A percentile compares a stretch with the other conserved stretches of the same genome.
These are phyloP conservation scores for Hydropotes inermis DNA, from an alignment of 2,113 vertebrate genomes.

Conservation along the genomic window DNA sequence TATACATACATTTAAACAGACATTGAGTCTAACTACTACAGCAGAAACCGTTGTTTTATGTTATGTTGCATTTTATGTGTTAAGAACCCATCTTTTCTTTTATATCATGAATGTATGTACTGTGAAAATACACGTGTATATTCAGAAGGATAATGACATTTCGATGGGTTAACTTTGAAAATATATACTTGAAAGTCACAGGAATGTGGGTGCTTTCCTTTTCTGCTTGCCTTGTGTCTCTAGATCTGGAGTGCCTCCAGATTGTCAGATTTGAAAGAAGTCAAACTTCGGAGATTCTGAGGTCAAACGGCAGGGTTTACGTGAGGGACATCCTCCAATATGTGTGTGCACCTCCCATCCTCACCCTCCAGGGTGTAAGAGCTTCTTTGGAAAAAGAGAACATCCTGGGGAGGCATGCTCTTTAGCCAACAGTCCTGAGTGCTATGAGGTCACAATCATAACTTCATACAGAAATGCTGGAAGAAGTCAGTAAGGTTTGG, in stretches of 20 bases:
- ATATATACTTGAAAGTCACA: neutral
- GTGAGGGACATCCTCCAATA: neutral
- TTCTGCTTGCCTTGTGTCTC: neutral
- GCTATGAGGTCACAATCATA: constrained; percentile 43
- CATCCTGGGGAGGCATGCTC: neutral
- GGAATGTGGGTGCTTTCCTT: neutral
- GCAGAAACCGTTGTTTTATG: neutral
- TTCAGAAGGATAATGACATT: neutral
- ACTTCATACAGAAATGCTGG: constrained; percentile 50
- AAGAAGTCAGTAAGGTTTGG: constrained; percentile 68
- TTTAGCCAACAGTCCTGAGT: constrained; percentile 13
- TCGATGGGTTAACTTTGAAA: neutral
- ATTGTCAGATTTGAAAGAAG: constrained; percentile 6
- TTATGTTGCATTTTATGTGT: neutral
- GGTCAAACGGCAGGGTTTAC: neutral
- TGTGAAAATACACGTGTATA: neutral
- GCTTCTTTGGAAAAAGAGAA: constrained; percentile 25
- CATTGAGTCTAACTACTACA: neutral
- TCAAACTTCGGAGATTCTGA: neutral
- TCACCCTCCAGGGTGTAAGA: neutral
- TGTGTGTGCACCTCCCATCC: neutral
- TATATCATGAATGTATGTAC: neutral
- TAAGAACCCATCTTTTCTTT: neutral
- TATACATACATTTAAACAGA: neutral
- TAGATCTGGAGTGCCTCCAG: neutral